Base-by-base conservation (phyloP, 1,140 invertebrate species). In the Philaenus spumarius region DNA sequence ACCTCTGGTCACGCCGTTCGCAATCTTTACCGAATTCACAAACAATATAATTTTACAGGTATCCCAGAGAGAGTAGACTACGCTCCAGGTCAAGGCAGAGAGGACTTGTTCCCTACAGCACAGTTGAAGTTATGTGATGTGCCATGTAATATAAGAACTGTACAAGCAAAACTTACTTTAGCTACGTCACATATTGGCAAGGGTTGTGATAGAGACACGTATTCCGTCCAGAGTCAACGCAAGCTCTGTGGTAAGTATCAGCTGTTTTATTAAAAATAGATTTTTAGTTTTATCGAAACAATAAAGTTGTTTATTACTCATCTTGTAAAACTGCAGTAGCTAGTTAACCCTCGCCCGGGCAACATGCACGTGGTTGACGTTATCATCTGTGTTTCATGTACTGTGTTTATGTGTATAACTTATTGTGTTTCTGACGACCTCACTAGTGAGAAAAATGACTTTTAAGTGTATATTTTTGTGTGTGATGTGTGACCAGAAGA, bases 191-290 rank as follows among this genome's bases (percentile, higher is more conserved):
- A 94, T 70, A 93, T 93, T 62, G 93, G 91, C 42, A 86, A 86
- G 71, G 91, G 91, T 40, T 97, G 93, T 75, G 93, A 97, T 70
- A 73, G 93, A 4, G 93, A 96, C 70, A 95, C 93, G 0, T 95
- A 95, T 69, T 87, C 87, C 4, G 85, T 95, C 14, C 82, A 87
- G 58, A 89, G 87, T 14, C 93, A 95, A 74, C 76, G 90, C n/a
- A 92, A 92, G 72, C 76, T 95, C 1, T 95, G 93, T 74, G 92
- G 90, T 78, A 71, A 72, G 75, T 70, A 42, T 37, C 54, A 30
- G 23, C 7, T 24, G 6, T 15, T 24, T 35, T 26, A 51, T 37
- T 35, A 37, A 37, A 37, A 37, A 37, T 9, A 37, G n/a, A 37
- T 37, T n/a, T 55, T 39, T 30, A 20, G n/a, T n/a, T n/a, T n/a